Evolutionary conservation across 2,797 vertebrate species (phyloP), one percentile per base, ranked within the genome.

Genomic region (Chaenodraco wilsoni): DNA sequence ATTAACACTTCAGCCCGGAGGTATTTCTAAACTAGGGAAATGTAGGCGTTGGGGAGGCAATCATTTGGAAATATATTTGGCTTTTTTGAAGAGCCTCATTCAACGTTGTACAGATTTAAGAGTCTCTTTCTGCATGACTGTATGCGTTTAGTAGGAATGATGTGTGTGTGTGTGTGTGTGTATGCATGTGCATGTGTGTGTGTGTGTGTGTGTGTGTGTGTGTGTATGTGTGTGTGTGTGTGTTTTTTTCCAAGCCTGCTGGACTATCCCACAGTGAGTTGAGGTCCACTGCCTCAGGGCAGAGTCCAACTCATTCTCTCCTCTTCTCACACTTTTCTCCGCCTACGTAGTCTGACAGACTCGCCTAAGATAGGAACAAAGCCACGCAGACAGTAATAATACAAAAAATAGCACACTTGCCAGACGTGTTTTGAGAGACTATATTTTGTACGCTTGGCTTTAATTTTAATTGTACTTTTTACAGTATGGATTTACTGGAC

Each of bases 271-370:
- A 77, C 72, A 81, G 82, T 68, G 87, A 88, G 79, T 74, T 72
- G 75, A 89, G 79, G 84, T 86, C 85, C 72, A 51, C 71, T 37
- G 89, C 92, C 87, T 81, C 83, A 23, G 87, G 91, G 84, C 69
- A 51, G 9, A 84, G 76, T 81, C 74, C 57, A 11, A 72, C 86
- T 88, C 83, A 59, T 76, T 87, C 84, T 69, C 81, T 82, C 68
- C 82, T 69, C 81, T 82, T 66, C 82, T 89, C 84, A 81, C 84
- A 87, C 90, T 87, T 76, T 72, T 76, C 84, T 87, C 85, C 87
- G n/a, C 91, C 92, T 86, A 92, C 92, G 14, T 67, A 69, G 86
- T 85, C 85, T 91, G 84, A 82, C 83, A 84, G 81, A 80, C 83
- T 86, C 33, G 72, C 79, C 78, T 84, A 79, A 79, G 78, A 79